Evolutionary conservation across 2,113 vertebrate genomes (phyloP).

Genomic region (Todiramphus saurophagus): DNA sequence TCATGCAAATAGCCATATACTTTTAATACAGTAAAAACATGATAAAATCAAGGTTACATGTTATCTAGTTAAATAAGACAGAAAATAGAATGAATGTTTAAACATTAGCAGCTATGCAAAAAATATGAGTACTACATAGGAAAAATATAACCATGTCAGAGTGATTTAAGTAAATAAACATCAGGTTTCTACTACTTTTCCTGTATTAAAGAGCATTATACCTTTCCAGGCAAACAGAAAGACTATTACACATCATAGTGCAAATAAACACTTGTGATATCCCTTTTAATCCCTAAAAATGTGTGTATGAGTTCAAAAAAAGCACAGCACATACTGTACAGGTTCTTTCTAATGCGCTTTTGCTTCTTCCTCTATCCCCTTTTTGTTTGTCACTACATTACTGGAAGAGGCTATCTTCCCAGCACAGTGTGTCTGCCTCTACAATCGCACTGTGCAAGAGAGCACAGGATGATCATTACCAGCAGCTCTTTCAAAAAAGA

Average conservation of each 20-base stretch:
- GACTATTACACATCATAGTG: not conserved
- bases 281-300: not conserved
- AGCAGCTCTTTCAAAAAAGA: conserved; percentile 23
- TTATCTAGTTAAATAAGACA: conserved; percentile 53
- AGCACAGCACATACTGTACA: not conserved
- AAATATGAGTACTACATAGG: conserved; percentile 22
- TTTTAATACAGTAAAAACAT: conserved; percentile 7
- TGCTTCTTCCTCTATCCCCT: not conserved
- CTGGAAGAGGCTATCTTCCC: not conserved
- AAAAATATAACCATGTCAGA: not conserved
- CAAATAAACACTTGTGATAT: not conserved
- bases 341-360: not conserved
- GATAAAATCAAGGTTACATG: not conserved
- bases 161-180: not conserved
- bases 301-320: not conserved
- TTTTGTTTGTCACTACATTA: not conserved
- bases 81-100: not conserved
- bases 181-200: not conserved
- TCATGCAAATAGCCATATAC: not conserved
- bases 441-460: not conserved
- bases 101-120: conserved; percentile 55
- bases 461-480: conserved; percentile 1
- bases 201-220: not conserved
- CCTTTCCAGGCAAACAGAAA: not conserved
- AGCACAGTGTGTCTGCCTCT: not conserved